Evolutionary conservation across 1,140 invertebrate genomes (phyloP).

Genomic region (Pseudomyrmex gracilis): DNA sequence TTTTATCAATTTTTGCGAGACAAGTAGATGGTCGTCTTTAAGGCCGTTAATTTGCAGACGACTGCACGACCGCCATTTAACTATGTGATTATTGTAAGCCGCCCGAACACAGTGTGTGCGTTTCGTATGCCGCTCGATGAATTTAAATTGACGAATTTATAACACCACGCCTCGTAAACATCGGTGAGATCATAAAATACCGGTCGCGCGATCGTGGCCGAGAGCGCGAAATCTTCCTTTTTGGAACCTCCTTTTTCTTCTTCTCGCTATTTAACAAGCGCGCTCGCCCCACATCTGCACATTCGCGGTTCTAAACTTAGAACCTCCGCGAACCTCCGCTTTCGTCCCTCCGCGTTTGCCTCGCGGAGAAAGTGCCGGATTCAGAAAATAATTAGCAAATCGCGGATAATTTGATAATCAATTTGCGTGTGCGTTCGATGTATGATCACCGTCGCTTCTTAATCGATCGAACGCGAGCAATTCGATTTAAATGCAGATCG

Average conservation of each 20-base stretch:
- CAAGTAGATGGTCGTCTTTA: not conserved
- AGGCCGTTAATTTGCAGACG: not conserved
- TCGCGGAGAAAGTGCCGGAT: constrained; percentile 15
- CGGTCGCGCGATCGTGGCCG: constrained; percentile 12
- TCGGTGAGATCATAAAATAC: constrained; percentile 46
- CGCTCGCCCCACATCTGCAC: not conserved
- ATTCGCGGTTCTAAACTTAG: constrained; percentile 34
- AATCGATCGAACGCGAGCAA: constrained; percentile 36
- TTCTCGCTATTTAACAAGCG: constrained; percentile 6
- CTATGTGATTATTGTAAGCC: constrained; percentile 20
- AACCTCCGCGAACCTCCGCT: not conserved
- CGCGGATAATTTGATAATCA: not conserved
- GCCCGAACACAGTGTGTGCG: constrained; percentile 27
- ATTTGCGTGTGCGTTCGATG: not conserved
- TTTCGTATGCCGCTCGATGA: constrained; percentile 39
- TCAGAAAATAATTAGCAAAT: constrained; percentile 35
- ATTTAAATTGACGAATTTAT: constrained; percentile 62
- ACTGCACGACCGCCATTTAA: constrained; percentile 10
- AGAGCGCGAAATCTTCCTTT: not conserved
- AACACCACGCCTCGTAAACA: constrained; percentile 21
- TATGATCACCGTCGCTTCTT: not conserved
- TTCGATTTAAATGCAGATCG: constrained; percentile 13
- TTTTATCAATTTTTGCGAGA: not conserved
- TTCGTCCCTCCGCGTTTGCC: not conserved
- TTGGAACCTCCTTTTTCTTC: not conserved